Conservation (phyloP, 2,797 vertebrate species). For the Lacerta agilis region DNA sequence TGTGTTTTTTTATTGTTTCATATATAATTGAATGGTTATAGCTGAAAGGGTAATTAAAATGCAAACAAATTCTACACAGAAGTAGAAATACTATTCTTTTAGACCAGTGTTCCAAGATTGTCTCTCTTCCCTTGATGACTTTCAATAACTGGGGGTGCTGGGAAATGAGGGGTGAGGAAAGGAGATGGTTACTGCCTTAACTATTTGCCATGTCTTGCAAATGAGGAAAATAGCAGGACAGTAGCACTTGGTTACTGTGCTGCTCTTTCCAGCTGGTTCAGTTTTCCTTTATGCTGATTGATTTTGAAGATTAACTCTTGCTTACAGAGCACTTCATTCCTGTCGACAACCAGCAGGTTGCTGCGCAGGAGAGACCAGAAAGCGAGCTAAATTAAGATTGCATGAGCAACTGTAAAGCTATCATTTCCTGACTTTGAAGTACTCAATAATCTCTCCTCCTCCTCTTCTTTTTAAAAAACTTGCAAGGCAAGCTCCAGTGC, state of each 20-base stretch:
- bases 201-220: neutral
- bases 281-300: constrained; percentile 11
- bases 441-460: neutral
- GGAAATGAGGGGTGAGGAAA: neutral
- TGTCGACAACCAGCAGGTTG: constrained; percentile 9
- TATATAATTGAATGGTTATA: neutral
- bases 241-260: neutral
- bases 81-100: neutral
- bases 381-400: neutral
- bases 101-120: neutral
- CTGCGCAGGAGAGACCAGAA: neutral
- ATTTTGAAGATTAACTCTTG: constrained; percentile 24
- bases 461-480: neutral
- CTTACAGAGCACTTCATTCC: neutral
- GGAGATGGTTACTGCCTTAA: neutral
- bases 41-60: neutral
- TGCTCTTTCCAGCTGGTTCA: neutral
- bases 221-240: neutral
- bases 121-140: neutral
- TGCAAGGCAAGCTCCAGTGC: neutral
- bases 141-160: neutral
- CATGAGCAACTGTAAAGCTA: constrained; percentile 2
- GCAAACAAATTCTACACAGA: neutral
- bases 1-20: neutral
- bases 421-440: constrained; percentile 2